phyloP scores from a whole-genome alignment of 2,113 vertebrate genomes.

The Python bivittatus region DNA sequence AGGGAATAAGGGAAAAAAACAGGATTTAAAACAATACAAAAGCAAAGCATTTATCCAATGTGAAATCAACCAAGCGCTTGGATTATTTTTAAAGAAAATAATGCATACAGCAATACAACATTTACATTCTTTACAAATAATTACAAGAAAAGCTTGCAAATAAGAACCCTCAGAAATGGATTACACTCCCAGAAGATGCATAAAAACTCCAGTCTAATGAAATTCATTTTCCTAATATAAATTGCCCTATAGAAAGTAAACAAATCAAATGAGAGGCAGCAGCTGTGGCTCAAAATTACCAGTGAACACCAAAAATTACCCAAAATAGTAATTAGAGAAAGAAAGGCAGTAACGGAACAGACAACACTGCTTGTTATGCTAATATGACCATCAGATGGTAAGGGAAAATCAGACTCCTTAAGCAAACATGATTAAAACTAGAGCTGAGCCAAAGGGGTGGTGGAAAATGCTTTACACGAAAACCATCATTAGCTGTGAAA shows the following conservation, averaged over 20 bases:
- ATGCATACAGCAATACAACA: conserved; percentile 5
- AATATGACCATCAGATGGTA: conserved; percentile 43
- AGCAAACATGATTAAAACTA: conserved; percentile 25
- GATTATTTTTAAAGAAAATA: conserved; percentile 39
- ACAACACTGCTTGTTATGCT: conserved; percentile 45
- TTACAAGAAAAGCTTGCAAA: conserved; percentile 37
- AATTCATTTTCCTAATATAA: conserved; percentile 57
- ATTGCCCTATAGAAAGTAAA: conserved; percentile 58
- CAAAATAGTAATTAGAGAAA: conserved; percentile 61
- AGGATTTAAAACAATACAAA: neutral
- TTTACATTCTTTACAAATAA: conserved; percentile 43
- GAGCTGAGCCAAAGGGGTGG: neutral
- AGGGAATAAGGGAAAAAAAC: neutral
- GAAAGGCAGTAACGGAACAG: conserved; percentile 48
- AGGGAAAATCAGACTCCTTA: conserved; percentile 26
- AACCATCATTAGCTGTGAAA: neutral
- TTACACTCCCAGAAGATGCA: conserved; percentile 33
- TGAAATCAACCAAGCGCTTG: conserved; percentile 27
- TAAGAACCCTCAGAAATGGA: conserved; percentile 35
- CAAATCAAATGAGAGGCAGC: conserved; percentile 58
- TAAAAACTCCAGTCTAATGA: conserved; percentile 44
- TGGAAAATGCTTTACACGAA: neutral
- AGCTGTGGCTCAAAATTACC: conserved; percentile 63
- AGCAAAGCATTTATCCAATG: neutral
- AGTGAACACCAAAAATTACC: conserved; percentile 39